These are phyloP conservation scores for Enchytraeus crypticus DNA, from an alignment of 2,888 invertebrate genomes.

Conservation along the genomic window DNA sequence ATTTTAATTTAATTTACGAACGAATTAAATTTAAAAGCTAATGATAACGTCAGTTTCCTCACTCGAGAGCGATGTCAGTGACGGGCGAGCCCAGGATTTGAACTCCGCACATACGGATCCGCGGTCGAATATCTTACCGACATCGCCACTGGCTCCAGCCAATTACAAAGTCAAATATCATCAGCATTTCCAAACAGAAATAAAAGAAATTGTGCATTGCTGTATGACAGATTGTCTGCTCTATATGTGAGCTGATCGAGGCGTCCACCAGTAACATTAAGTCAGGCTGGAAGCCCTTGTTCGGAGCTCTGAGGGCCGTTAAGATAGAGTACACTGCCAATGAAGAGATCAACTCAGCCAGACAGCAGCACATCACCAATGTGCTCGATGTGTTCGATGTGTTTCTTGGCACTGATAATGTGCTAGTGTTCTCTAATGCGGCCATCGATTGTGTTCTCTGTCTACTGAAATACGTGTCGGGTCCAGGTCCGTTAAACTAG, in stretches of 20 bases:
- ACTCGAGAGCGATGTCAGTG: too few relatives aligned
- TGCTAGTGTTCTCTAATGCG: conserved; percentile 84
- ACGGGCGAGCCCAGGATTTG: too few relatives aligned
- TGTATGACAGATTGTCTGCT: conserved; percentile 89
- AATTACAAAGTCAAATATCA: too few relatives aligned
- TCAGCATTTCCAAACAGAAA: too few relatives aligned
- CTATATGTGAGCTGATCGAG: conserved; percentile 90
- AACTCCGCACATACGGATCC: too few relatives aligned
- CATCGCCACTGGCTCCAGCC: too few relatives aligned
- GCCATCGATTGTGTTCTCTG: conserved; percentile 87
- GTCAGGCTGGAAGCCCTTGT: conserved; percentile 90
- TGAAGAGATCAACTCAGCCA: conserved; percentile 44
- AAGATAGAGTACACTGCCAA: conserved; percentile 45
- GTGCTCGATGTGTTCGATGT: conserved; percentile 72
- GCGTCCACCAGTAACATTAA: conserved; percentile 84
- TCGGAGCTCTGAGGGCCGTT: conserved; percentile 83
- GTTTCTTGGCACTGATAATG: conserved; percentile 84
- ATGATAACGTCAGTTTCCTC: too few relatives aligned
- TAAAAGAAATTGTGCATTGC: too few relatives aligned
- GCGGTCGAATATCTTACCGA: too few relatives aligned
- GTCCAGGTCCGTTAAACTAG: conserved; percentile 53
- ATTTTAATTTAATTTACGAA: too few relatives aligned
- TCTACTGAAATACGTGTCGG: conserved; percentile 66
- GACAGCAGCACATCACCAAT: conserved; percentile 47
- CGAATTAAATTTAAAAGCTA: too few relatives aligned